Percentiles rank a stretch among this genome's conserved stretches.
These are phyloP conservation scores for Scaptomyza caliginosa DNA, from an alignment of 2,888 invertebrate species.

Conservation along the genomic window DNA sequence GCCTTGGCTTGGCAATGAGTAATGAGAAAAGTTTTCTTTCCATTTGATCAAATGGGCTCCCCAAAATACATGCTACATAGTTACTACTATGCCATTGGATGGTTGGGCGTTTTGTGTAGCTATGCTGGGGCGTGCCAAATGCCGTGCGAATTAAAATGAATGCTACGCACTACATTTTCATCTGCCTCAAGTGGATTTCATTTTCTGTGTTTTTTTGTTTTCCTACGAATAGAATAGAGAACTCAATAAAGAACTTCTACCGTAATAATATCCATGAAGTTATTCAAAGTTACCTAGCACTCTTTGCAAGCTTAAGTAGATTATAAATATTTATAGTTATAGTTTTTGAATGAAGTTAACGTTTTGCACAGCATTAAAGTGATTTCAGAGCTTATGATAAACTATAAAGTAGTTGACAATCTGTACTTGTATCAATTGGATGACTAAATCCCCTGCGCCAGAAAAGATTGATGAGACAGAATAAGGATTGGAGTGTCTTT, in stretches of 20 bases:
- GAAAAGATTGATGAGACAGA: constrained; percentile 2
- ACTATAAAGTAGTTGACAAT: no score
- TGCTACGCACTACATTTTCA: constrained; percentile 67
- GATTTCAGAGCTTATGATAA: background rate
- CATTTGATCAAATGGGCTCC: constrained; percentile 72
- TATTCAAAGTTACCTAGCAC: background rate
- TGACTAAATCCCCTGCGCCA: background rate
- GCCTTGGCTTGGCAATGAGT: constrained; percentile 74
- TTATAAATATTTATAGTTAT: constrained; percentile 4
- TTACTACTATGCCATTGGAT: constrained; percentile 18
- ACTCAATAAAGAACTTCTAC: constrained; percentile 4
- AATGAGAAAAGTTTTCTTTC: constrained; percentile 80
- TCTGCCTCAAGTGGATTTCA: constrained; percentile 31
- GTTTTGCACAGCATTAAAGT: no score
- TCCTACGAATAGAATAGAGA: constrained; percentile 11
- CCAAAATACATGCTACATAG: constrained; percentile 53
- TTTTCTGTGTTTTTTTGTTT: background rate
- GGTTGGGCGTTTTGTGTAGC: background rate
- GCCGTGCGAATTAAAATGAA: constrained; percentile 57
- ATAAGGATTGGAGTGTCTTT: constrained; percentile 15
- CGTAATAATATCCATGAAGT: background rate
- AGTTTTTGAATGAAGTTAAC: no score
- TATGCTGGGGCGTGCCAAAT: constrained; percentile 30
- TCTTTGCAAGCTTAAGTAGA: constrained; percentile 2
- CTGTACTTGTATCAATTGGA: constrained; percentile 51